Conservation (phyloP, 2,113 vertebrate genomes). For the Alethe diademata region DNA sequence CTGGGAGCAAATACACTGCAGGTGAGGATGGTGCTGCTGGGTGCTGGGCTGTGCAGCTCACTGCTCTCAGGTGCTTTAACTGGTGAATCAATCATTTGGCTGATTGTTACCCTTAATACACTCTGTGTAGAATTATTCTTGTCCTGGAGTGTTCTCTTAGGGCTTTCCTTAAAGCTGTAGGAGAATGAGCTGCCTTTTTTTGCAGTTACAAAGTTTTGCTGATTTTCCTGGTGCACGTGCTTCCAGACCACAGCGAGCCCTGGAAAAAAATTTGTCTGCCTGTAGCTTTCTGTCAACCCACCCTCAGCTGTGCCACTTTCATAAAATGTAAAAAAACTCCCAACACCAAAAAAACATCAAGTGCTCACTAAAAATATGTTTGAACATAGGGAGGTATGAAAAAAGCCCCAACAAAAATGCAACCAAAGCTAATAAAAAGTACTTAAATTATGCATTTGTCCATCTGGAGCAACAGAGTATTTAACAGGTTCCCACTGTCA, state of each 20-base stretch:
- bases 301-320: background rate
- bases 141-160: fast-evolving
- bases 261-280: background rate
- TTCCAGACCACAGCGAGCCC: background rate
- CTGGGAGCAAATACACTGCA: background rate
- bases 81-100: background rate
- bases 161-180: background rate
- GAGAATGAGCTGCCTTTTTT: background rate
- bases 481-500: background rate
- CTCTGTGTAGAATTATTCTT: background rate
- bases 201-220: background rate
- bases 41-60: background rate
- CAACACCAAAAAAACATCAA: background rate
- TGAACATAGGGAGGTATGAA: background rate
- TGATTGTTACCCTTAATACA: background rate
- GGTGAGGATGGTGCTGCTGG: background rate
- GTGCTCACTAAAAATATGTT: background rate
- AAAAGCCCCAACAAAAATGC: background rate
- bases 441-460: background rate
- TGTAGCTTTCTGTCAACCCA: background rate
- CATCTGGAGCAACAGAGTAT: background rate
- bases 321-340: background rate
- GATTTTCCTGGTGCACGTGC: background rate
- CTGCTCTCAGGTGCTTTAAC: background rate
- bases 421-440: background rate